Evolutionary conservation across 1,140 invertebrate genomes (phyloP).

Genomic region (Gryllus bimaculatus): DNA sequence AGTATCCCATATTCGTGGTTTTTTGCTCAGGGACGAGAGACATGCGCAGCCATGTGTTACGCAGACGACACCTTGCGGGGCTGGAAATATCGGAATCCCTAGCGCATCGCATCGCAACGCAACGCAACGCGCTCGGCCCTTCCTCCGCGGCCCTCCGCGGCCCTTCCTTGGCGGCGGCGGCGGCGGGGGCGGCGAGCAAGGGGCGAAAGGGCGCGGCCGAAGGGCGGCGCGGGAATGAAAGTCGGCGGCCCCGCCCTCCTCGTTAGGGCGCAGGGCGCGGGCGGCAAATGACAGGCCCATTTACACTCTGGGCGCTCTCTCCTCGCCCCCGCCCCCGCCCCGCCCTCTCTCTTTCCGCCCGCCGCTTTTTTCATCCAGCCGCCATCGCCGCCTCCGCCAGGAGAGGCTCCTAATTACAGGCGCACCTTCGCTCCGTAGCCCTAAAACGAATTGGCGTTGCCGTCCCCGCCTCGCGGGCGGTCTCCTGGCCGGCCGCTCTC

Average conservation of each 20-base stretch:
- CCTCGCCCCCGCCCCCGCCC: neutral
- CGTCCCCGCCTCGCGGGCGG: neutral
- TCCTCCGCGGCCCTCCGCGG: neutral
- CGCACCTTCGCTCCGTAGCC: neutral
- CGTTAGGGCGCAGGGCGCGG: constrained; percentile 16
- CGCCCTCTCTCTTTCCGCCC: neutral
- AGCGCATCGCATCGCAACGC: no score
- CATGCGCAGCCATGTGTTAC: no score
- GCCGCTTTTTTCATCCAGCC: neutral
- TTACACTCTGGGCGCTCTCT: constrained; percentile 11
- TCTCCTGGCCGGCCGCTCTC: constrained; percentile 4
- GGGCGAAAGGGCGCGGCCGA: neutral
- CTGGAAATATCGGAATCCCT: no score
- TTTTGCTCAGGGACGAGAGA: no score
- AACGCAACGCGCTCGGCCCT: no score
- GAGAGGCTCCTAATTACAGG: neutral
- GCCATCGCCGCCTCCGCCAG: neutral
- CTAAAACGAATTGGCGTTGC: neutral
- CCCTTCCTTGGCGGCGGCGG: neutral
- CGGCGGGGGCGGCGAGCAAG: neutral
- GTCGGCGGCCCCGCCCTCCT: constrained; percentile 16
- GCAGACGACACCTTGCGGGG: no score
- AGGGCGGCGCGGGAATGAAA: neutral
- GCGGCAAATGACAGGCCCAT: constrained; percentile 19
- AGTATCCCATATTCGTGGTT: no score